These are phyloP conservation scores for Matsumyia berberina DNA, from an alignment of 2,888 invertebrate genomes.

Conservation along the genomic window DNA sequence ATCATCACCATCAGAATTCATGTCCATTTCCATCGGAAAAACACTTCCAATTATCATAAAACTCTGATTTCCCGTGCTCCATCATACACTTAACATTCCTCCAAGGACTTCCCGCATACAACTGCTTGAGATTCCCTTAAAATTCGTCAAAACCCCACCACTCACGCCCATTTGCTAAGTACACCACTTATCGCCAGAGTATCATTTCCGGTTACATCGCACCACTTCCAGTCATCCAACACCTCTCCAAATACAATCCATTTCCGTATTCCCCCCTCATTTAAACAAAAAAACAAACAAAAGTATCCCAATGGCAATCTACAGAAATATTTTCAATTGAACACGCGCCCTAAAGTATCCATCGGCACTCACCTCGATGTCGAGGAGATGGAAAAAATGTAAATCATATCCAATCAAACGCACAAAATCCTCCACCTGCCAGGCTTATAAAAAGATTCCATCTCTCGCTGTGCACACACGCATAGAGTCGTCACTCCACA, in stretches of 20 bases:
- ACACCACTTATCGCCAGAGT: background rate
- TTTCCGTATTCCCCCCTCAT: background rate
- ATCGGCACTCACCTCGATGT: background rate
- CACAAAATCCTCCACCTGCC: conserved; percentile 57
- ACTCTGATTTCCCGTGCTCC: background rate
- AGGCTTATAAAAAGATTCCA: conserved; percentile 42
- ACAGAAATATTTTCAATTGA: conserved; percentile 30
- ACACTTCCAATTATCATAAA: no score
- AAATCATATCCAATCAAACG: conserved; percentile 70
- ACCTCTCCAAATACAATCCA: background rate
- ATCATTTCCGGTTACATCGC: conserved; percentile 2
- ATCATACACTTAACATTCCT: background rate
- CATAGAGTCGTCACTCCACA: background rate
- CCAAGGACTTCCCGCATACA: background rate
- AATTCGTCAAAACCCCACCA: background rate
- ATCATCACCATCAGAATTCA: no score
- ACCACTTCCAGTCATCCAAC: background rate
- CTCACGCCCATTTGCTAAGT: background rate
- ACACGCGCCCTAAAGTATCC: conserved; percentile 13
- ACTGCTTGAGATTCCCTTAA: background rate
- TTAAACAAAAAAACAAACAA: background rate
- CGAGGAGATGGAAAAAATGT: conserved; percentile 26
- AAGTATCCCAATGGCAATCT: background rate
- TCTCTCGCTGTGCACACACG: background rate
- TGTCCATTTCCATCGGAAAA: no score